Base-by-base conservation (phyloP, 2,888 invertebrate genomes). In the Latheticus oryzae region DNA sequence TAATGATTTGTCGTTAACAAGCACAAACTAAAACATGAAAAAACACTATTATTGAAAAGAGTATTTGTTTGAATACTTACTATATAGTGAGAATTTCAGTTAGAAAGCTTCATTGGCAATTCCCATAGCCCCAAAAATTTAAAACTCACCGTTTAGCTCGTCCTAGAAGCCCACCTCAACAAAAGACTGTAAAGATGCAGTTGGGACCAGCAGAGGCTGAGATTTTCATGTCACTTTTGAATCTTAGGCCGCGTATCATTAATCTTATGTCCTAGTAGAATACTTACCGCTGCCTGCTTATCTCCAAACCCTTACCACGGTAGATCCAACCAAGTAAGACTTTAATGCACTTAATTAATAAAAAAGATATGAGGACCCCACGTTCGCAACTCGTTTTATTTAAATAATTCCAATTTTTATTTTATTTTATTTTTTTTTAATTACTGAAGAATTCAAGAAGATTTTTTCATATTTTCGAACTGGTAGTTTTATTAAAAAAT, bases 181-280 rank as follows among this genome's bases (percentile, higher is more conserved):
- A 75, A 76, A 76, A 76, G 76, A 68, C 66, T 68, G 64, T 69
- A 70, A 74, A 72, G 72, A 73, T 73, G 73, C 73, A 72, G 75
- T 74, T 73, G 73, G 73, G 75, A 70, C 72, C 71, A 72, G 74
- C 74, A 74, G 72, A 75, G 76, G 73, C 76, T 71, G 76, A 79
- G 78, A 79, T 79, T 79, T 79, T 77, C 79, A 72, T 79, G 79
- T 79, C 79, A 78, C 78, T 78, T 79, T 79, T 77, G 77, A 78
- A 79, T 78, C 77, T 76, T 76, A 73, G 76, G 72, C 71, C 74
- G 69, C 70, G 73, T 71, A 78, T 79, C 79, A 79, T 79, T 79
- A 79, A 79, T 79, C 79, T 78, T 78, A 60, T 51, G 69, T 73
- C 68, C 69, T 66, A 62, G 67, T 63, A 65, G 68, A 69, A 71